A percentile compares a stretch with the other conserved stretches of the same genome.
Evolutionary conservation across 2,888 invertebrate genomes (phyloP).

Genomic region (Andrena chrysosceles): DNA sequence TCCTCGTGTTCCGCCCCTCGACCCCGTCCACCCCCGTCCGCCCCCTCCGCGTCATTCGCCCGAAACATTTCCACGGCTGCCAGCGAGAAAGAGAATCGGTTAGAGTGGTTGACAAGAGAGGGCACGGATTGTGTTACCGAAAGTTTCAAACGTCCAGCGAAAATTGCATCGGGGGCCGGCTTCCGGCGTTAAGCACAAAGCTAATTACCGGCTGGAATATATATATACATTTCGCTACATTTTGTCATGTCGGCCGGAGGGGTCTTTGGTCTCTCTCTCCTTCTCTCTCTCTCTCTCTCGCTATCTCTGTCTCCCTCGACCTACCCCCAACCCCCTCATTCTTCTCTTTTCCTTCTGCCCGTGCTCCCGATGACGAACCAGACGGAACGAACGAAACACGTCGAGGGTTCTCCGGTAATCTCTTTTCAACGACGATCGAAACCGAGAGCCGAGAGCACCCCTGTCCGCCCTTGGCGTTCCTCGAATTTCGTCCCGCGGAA

Average conservation of each 20-base stretch:
- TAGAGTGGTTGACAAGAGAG: constrained; percentile 64
- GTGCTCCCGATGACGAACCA: constrained; percentile 45
- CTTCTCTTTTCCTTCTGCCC: constrained; percentile 44
- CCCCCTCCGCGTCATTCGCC: constrained; percentile 52
- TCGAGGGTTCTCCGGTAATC: constrained; percentile 20
- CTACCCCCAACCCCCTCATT: background rate
- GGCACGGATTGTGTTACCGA: constrained; percentile 60
- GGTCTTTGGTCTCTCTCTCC: constrained; percentile 51
- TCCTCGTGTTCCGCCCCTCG: constrained; percentile 41
- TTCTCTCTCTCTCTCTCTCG: constrained; percentile 14
- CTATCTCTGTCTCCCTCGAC: constrained; percentile 28
- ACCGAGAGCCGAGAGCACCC: background rate
- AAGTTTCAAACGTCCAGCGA: constrained; percentile 74
- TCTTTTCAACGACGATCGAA: constrained; percentile 36
- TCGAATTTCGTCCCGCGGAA: constrained; percentile 3
- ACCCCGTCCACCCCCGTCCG: constrained; percentile 9
- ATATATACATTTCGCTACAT: constrained; percentile 72
- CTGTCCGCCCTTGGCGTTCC: background rate
- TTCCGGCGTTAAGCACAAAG: constrained; percentile 70
- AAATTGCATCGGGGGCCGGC: constrained; percentile 66
- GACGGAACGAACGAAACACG: constrained; percentile 46
- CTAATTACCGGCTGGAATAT: constrained; percentile 72
- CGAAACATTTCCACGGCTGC: constrained; percentile 58
- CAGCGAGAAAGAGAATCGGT: constrained; percentile 59
- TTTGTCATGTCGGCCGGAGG: constrained; percentile 71